Evolutionary conservation across 1,140 invertebrate genomes (phyloP).

Genomic region (Stratiolaelaps scimitus): DNA sequence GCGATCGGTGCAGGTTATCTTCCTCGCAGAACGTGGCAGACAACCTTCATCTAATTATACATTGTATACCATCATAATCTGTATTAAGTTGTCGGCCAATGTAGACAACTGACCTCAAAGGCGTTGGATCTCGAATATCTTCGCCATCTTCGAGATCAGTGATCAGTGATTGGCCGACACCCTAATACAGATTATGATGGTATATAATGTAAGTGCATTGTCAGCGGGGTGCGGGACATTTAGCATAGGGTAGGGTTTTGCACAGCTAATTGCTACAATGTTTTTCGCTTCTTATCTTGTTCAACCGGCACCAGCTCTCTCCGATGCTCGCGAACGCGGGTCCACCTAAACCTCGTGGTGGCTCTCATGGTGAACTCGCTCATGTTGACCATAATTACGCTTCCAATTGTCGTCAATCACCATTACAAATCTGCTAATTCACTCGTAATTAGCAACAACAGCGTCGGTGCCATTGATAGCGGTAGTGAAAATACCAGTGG

Average conservation of each 20-base stretch:
- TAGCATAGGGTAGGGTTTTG: not conserved
- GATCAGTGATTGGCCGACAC: no score
- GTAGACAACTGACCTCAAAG: no score
- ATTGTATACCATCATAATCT: no score
- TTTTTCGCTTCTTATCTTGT: constrained; percentile 26
- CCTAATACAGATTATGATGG: no score
- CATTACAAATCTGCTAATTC: not conserved
- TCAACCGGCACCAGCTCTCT: constrained; percentile 45
- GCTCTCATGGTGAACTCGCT: constrained; percentile 43
- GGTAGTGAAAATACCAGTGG: not conserved
- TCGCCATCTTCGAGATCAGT: no score
- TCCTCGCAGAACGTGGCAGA: no score
- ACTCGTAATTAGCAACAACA: not conserved
- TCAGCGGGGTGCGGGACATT: no score
- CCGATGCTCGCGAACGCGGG: constrained; percentile 44
- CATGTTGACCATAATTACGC: constrained; percentile 42
- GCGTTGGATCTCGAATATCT: no score
- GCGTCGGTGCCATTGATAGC: not conserved
- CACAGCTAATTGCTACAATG: not conserved
- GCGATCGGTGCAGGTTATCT: no score
- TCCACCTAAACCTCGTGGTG: constrained; percentile 45
- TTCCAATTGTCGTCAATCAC: constrained; percentile 35
- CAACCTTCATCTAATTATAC: no score
- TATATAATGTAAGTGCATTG: no score
- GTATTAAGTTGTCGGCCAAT: no score